Evolutionary conservation across 1,140 invertebrate species (phyloP).

Genomic region (Scaptomyza hsui): DNA sequence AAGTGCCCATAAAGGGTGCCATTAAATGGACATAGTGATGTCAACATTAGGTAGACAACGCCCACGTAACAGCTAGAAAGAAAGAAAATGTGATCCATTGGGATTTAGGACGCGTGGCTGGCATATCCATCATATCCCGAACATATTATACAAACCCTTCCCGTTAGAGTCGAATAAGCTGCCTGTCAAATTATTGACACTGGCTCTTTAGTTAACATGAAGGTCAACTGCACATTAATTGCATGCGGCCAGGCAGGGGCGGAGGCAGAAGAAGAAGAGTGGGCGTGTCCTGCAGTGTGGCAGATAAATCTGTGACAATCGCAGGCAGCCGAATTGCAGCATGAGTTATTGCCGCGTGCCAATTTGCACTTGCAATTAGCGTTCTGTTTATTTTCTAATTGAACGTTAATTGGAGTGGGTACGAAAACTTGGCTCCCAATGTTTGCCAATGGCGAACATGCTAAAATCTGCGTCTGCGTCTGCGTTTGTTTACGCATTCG

Average conservation of each 20-base stretch:
- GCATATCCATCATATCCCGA: constrained; percentile 62
- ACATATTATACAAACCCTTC: background rate
- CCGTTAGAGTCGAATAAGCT: constrained; percentile 1
- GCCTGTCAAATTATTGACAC: constrained; percentile 81
- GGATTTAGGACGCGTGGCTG: constrained; percentile 67
- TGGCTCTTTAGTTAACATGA: constrained; percentile 68
- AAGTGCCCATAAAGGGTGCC: constrained; percentile 59
- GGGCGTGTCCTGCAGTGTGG: constrained; percentile 38
- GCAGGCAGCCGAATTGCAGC: constrained; percentile 5
- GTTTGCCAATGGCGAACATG: constrained; percentile 44
- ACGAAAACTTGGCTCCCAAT: constrained; percentile 15
- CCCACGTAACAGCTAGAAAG: constrained; percentile 21
- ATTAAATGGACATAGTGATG: constrained; percentile 74
- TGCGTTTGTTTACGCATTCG: constrained; percentile 56
- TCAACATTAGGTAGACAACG: constrained; percentile 64
- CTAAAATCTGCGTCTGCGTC: constrained; percentile 53
- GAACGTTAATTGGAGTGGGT: constrained; percentile 64
- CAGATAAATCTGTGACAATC: constrained; percentile 68
- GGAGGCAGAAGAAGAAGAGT: background rate
- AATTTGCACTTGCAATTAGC: constrained; percentile 62
- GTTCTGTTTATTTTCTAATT: constrained; percentile 74
- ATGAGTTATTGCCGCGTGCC: constrained; percentile 30
- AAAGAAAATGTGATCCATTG: constrained; percentile 51
- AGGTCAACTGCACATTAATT: constrained; percentile 77
- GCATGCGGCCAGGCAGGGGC: constrained; percentile 42